Evolutionary conservation across 2,797 vertebrate species (phyloP).

Genomic region (Phrynocephalus guinanensis): DNA sequence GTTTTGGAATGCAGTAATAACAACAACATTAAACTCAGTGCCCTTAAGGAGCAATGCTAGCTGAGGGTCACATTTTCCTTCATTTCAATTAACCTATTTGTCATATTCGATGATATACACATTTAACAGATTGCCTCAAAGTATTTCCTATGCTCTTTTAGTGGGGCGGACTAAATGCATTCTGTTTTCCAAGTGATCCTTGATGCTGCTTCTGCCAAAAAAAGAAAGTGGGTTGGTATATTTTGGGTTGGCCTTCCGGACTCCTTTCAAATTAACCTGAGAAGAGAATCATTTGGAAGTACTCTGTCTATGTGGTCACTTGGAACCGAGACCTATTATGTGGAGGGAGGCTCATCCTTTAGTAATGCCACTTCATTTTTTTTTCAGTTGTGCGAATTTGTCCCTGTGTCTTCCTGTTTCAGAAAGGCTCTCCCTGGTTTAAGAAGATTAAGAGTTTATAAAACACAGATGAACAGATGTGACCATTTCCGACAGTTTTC

Average conservation of each 20-base stretch:
- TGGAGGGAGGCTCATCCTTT: not conserved
- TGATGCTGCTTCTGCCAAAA: conserved; percentile 45
- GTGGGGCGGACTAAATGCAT: conserved; percentile 63
- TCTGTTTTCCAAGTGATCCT: conserved; percentile 58
- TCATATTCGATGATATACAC: conserved; percentile 70
- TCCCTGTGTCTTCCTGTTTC: not conserved
- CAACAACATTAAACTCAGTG: conserved; percentile 72
- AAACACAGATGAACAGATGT: not conserved
- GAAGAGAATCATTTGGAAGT: not conserved
- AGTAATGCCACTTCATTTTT: not conserved
- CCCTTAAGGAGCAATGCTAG: conserved; percentile 70
- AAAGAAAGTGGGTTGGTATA: not conserved
- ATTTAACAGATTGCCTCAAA: conserved; percentile 61
- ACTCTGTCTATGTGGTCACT: not conserved
- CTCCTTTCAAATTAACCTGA: not conserved
- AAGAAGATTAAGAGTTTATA: conserved; percentile 7
- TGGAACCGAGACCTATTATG: not conserved
- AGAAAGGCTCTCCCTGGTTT: not conserved
- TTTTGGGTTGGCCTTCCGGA: not conserved
- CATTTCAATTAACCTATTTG: conserved; percentile 76
- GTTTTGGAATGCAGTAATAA: conserved; percentile 68
- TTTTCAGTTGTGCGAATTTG: not conserved
- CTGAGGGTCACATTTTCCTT: conserved; percentile 74
- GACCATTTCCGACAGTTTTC: not conserved
- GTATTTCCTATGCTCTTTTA: conserved; percentile 74